A percentile compares a stretch with the other conserved stretches of the same genome.
phyloP scores from a whole-genome alignment of 2,797 vertebrate genomes.

The Sphaeramia orbicularis region DNA sequence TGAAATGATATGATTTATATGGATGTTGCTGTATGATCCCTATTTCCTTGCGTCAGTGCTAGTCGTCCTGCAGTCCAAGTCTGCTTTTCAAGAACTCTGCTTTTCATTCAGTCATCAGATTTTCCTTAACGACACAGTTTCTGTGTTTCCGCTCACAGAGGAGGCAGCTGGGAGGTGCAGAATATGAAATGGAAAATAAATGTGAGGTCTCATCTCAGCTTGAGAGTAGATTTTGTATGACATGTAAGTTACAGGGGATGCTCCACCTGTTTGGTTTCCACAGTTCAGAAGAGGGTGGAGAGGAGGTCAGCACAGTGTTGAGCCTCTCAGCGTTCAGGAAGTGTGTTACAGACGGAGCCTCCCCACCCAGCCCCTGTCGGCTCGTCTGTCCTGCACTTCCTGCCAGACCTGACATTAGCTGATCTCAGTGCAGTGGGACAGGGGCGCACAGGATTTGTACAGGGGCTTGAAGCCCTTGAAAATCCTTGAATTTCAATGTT shows the following conservation, averaged over 20 bases:
- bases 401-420: constrained; percentile 40
- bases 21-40: no score
- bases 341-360: constrained; percentile 14
- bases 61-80: not conserved
- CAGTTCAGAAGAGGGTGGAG: constrained; percentile 12
- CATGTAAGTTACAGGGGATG: not conserved
- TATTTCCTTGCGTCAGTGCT: no score
- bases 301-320: constrained; percentile 4
- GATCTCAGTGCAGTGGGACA: constrained; percentile 45
- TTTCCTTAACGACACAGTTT: not conserved
- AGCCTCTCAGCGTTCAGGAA: constrained; percentile 40
- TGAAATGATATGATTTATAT: no score
- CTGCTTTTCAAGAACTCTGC: not conserved
- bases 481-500: no score
- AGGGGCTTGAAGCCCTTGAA: no score
- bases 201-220: no score
- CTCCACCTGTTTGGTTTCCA: constrained; percentile 20
- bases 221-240: no score
- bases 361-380: constrained; percentile 6
- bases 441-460: not conserved
- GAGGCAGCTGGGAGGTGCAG: not conserved
- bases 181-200: no score
- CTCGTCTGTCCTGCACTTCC: constrained; percentile 43
- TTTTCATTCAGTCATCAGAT: not conserved
- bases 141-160: not conserved